phyloP scores from a whole-genome alignment of 2,797 vertebrate species.

The Poecilia wingei region DNA sequence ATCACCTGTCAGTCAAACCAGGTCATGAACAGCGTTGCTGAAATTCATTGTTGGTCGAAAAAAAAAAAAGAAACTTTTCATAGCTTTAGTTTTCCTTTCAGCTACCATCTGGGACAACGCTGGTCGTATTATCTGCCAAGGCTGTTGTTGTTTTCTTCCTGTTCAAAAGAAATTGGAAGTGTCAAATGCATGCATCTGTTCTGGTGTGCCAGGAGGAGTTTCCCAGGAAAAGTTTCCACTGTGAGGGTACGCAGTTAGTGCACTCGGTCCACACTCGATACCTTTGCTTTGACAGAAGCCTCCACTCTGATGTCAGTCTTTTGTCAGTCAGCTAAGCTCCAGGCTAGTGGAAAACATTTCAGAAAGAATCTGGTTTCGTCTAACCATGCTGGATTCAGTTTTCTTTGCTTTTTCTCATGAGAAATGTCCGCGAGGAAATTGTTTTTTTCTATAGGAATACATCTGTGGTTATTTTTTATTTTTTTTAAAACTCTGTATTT shows the following conservation, averaged over 20 bases:
- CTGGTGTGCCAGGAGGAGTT: slow-evolving; percentile 25
- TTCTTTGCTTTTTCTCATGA: slow-evolving; percentile 2
- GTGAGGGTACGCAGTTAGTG: slow-evolving; percentile 41
- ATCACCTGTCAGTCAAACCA: slow-evolving; percentile 53
- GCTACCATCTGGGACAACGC: background rate
- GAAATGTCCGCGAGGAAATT: slow-evolving; percentile 1
- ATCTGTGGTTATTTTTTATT: background rate
- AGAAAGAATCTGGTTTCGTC: slow-evolving; percentile 49
- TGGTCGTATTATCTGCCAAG: slow-evolving; percentile 13
- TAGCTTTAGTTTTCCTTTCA: slow-evolving; percentile 27
- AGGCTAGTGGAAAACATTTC: slow-evolving; percentile 47
- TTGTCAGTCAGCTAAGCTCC: slow-evolving; percentile 55
- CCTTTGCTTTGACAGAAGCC: slow-evolving; percentile 51
- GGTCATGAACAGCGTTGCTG: slow-evolving; percentile 12
- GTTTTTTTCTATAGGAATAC: background rate
- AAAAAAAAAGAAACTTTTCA: slow-evolving; percentile 14
- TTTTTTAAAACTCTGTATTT: background rate
- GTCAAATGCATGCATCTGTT: slow-evolving; percentile 34
- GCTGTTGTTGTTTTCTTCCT: slow-evolving; percentile 11
- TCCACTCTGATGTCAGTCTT: slow-evolving; percentile 62
- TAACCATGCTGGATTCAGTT: slow-evolving; percentile 8
- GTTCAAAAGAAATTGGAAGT: slow-evolving; percentile 35
- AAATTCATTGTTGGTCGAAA: slow-evolving; percentile 19
- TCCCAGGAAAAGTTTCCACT: slow-evolving; percentile 32
- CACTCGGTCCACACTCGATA: slow-evolving; percentile 46